Percentiles rank a stretch among this genome's conserved stretches.
phyloP scores from a whole-genome alignment of 2,888 invertebrate species.

The Drosophila greeni region DNA sequence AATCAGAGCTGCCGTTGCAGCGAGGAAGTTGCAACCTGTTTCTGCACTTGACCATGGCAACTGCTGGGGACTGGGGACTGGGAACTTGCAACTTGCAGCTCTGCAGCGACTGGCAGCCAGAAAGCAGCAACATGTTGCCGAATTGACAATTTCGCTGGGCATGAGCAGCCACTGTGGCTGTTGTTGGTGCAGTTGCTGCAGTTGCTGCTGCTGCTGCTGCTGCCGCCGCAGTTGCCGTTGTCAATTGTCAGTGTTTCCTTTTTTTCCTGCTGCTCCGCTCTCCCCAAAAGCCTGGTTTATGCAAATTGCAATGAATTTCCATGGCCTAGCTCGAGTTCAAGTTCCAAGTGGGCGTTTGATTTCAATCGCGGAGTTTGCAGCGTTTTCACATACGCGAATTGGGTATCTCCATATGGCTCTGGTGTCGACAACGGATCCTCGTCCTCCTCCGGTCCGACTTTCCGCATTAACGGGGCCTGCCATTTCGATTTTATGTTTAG shows the following conservation, averaged over 20 bases:
- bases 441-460: slow-evolving; percentile 38
- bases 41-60: slow-evolving; percentile 75
- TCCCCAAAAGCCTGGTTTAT: slow-evolving; percentile 57
- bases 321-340: slow-evolving; percentile 53
- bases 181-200: slow-evolving; percentile 30
- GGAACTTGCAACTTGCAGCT: slow-evolving; percentile 5
- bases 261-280: slow-evolving; percentile 28
- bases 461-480: slow-evolving; percentile 70
- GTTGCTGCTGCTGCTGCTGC: slow-evolving; percentile 25
- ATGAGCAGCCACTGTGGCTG: slow-evolving; percentile 46
- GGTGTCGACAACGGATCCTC: slow-evolving; percentile 51
- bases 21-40: slow-evolving; percentile 71
- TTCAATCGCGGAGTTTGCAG: slow-evolving; percentile 63
- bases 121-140: slow-evolving; percentile 73
- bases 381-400: slow-evolving; percentile 62
- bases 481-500: slow-evolving; percentile 72
- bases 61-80: slow-evolving; percentile 16
- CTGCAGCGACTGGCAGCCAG: slow-evolving; percentile 1
- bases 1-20: slow-evolving; percentile 31
- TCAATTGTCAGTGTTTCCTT: slow-evolving; percentile 63
- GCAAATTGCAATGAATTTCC: slow-evolving; percentile 66
- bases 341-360: slow-evolving; percentile 74
- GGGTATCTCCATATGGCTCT: slow-evolving; percentile 34
- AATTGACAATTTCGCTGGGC: slow-evolving; percentile 69
- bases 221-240: slow-evolving; percentile 51